Evolutionary conservation across 1,140 invertebrate genomes (phyloP).

Genomic region (Drosophila suzukii): DNA sequence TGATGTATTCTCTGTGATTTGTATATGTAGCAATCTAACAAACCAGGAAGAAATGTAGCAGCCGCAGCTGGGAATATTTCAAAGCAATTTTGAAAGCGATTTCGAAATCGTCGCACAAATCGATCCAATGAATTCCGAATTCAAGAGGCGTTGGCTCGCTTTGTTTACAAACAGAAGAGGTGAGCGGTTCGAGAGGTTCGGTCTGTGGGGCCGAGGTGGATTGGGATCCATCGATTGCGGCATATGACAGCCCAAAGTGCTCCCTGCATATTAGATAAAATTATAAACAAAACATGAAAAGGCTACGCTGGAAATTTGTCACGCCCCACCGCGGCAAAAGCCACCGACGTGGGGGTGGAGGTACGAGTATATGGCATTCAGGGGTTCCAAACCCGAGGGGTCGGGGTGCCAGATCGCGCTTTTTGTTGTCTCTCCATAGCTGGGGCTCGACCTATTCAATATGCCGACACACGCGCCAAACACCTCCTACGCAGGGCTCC

Average conservation of each 20-base stretch:
- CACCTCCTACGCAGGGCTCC: slow-evolving; percentile 70
- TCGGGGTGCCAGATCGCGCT: slow-evolving; percentile 50
- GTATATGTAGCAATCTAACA: background rate
- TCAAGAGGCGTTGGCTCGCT: slow-evolving; percentile 58
- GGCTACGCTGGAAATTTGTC: slow-evolving; percentile 73
- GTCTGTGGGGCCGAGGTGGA: slow-evolving; percentile 17
- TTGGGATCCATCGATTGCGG: slow-evolving; percentile 41
- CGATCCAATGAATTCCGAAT: slow-evolving; percentile 52
- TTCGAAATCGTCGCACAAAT: slow-evolving; percentile 62
- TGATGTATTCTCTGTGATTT: background rate
- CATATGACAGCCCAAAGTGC: slow-evolving; percentile 50
- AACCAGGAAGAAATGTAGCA: slow-evolving; percentile 20
- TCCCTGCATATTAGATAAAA: slow-evolving; percentile 77
- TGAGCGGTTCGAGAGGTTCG: background rate
- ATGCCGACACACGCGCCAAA: slow-evolving; percentile 81
- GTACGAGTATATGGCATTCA: background rate
- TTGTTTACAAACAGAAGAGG: slow-evolving; percentile 69
- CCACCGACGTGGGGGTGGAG: slow-evolving; percentile 11
- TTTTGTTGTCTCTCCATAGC: slow-evolving; percentile 66
- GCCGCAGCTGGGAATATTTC: slow-evolving; percentile 28
- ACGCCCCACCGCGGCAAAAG: slow-evolving; percentile 55
- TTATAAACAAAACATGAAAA: slow-evolving; percentile 76
- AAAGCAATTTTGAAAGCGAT: slow-evolving; percentile 51
- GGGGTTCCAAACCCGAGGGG: background rate
- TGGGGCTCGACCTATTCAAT: slow-evolving; percentile 80